Evolutionary conservation across 53 echinoderm and acorn worm species (phyloP), one percentile per base, ranked within the genome.

Genomic region (Apostichopus leukothele): DNA sequence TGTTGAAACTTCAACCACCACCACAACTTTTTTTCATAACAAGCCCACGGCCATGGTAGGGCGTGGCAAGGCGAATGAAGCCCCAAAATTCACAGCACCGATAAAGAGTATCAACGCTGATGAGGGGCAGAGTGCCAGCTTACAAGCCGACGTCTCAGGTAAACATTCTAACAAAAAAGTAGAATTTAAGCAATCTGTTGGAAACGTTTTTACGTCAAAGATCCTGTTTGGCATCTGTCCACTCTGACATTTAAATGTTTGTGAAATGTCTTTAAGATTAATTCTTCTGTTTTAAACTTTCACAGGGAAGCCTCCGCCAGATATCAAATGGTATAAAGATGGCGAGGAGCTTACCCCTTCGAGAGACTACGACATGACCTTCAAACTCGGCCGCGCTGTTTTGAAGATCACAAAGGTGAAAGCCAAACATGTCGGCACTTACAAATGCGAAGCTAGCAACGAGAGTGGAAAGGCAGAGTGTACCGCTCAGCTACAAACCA

Each of bases 281-380:
- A 39, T 39, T 39, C 57, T 57, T 76, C 16, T 51, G 9, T 25
- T 39, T 51, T 14, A 59, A 26, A 25, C 66, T 14, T 51, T 78
- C 71, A 83, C 87, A 96, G 97, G 97, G 90, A 89, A 94, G 78
- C 95, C 95, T 71, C 92, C 89, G 75, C 95, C 97, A 60, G 92
- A 89, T 87, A 85, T 97, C 86, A 92, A 94, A 87, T 97, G 97
- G 97, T 97, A 93, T 88, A 93, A 92, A 86, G 95, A 95, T 91
- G 95, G 95, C 88, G 95, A 90, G 74, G 95, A 95, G 86, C 85
- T 97, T 76, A 93, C 89, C 83, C 92, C 89, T 79, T 93, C 92
- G 26, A 92, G 93, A 60, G 93, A 92, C 89, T 97, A 95, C 86
- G 89, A 90, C 92, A 93, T 97, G 86, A 60, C 89, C 89, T 90